Conservation (phyloP, 2,113 vertebrate genomes). For the Rostratula benghalensis region DNA sequence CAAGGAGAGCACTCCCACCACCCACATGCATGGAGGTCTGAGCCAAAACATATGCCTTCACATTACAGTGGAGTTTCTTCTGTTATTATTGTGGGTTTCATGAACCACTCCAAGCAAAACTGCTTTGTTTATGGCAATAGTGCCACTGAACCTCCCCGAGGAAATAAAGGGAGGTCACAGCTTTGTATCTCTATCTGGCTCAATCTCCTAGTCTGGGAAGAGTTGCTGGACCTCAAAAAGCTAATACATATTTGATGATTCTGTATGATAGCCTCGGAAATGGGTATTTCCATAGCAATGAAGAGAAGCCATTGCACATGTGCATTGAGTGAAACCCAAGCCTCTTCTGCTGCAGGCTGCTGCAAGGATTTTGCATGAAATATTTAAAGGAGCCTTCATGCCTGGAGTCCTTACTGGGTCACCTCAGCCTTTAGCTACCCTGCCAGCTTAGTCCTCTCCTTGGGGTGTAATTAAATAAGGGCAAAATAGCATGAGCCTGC, state of each 20-base stretch:
- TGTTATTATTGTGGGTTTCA: not conserved
- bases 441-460: slow-evolving; percentile 17
- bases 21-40: rapidly evolving
- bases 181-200: not conserved
- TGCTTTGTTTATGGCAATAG: rapidly evolving
- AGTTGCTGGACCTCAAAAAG: not conserved
- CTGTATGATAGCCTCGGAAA: not conserved
- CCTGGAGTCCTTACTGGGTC: slow-evolving; percentile 40
- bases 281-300: not conserved
- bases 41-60: not conserved
- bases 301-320: not conserved
- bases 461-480: slow-evolving; percentile 50
- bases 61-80: not conserved
- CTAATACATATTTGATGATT: not conserved
- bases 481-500: slow-evolving; percentile 5
- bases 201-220: not conserved
- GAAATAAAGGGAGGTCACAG: not conserved
- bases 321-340: not conserved
- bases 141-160: not conserved
- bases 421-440: slow-evolving; percentile 27
- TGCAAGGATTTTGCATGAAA: not conserved
- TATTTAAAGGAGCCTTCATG: slow-evolving; percentile 22
- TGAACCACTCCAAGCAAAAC: not conserved
- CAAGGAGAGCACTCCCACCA: not conserved
- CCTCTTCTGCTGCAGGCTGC: not conserved